Evolutionary conservation across 1,140 invertebrate species (phyloP), one percentile per base, ranked within the genome.

Genomic region (Bombus difficillimus): DNA sequence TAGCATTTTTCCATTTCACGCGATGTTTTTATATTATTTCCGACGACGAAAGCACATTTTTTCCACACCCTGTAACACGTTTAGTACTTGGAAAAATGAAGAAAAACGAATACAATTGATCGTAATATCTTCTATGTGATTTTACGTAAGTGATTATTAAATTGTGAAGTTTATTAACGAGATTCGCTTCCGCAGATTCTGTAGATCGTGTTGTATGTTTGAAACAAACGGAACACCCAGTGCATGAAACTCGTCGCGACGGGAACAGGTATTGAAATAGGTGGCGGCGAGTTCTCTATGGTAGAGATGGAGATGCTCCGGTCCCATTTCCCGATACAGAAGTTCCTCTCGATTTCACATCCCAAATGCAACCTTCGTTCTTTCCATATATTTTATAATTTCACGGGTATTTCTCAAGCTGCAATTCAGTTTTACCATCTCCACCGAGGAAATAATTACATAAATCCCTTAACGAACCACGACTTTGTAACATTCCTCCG

Each of bases 221-320:
- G 59, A 28, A 62, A 62, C 3, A 62, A 76, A 83, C 25, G 72
- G 32, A 12, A 83, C 81, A 83, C 81, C 41, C 62, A 3, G 74
- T 83, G 43, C n/a, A 32, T 28, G n/a, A 43, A 32, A 39, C 37
- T 78, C 8, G 43, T 1, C 34, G 64, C 15, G n/a, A n/a, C 12
- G 47, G 18, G 83, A 32, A n/a, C n/a, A 8, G 68, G 47, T 83
- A 83, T 83, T 83, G 82, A 83, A 83, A 71, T 78, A 59, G 82
- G 82, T 69, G 75, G 73, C 34, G 37, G n/a, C 28, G 82, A 68
- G 74, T 68, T 41, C 37, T 71, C 64, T 32, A n/a, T 47, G 18
- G 12, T 3, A 37, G 34, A 77, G 64, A 76, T 57, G 28, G 34
- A 28, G 81, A 77, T 69, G 62, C 75, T 53, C 6, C 18, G 47